These are phyloP conservation scores for Fundulus diaphanus DNA, from an alignment of 2,797 vertebrate species.

Conservation along the genomic window DNA sequence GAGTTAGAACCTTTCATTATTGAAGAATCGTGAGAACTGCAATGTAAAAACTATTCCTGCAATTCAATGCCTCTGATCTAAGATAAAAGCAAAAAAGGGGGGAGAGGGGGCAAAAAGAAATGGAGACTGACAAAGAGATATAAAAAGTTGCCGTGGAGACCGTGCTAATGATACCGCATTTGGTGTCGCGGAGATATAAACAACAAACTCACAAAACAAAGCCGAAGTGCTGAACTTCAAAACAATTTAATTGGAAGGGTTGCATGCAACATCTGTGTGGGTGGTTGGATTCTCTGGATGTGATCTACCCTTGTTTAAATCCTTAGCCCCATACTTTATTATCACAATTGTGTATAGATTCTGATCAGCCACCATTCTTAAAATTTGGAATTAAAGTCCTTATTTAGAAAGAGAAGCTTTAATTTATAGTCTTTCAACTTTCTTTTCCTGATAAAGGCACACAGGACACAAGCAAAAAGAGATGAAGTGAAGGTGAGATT, in stretches of 20 bases:
- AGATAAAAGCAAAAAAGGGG: constrained; percentile 57
- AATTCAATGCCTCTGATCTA: constrained; percentile 37
- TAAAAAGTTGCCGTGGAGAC: constrained; percentile 32
- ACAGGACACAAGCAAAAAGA: constrained; percentile 1
- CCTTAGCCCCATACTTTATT: constrained; percentile 13
- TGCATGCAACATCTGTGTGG: constrained; percentile 55
- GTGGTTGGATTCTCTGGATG: constrained; percentile 37
- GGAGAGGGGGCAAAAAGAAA: constrained; percentile 20
- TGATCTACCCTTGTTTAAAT: constrained; percentile 29
- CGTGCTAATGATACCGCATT: constrained; percentile 62
- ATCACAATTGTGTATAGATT: constrained; percentile 16
- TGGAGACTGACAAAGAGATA: constrained; percentile 41
- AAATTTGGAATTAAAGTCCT: neutral
- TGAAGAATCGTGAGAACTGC: constrained; percentile 7
- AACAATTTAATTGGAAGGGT: constrained; percentile 72
- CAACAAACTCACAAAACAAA: constrained; percentile 55
- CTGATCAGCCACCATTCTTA: constrained; percentile 19
- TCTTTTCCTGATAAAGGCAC: neutral
- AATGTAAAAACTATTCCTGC: constrained; percentile 40
- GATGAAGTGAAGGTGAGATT: constrained; percentile 16
- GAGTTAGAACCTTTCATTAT: neutral
- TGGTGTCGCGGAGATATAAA: constrained; percentile 41
- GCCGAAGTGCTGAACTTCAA: constrained; percentile 63
- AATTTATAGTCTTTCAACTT: neutral
- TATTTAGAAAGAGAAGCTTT: neutral